phyloP scores from a whole-genome alignment of 2,113 vertebrate genomes.

The Pitta sordida region DNA sequence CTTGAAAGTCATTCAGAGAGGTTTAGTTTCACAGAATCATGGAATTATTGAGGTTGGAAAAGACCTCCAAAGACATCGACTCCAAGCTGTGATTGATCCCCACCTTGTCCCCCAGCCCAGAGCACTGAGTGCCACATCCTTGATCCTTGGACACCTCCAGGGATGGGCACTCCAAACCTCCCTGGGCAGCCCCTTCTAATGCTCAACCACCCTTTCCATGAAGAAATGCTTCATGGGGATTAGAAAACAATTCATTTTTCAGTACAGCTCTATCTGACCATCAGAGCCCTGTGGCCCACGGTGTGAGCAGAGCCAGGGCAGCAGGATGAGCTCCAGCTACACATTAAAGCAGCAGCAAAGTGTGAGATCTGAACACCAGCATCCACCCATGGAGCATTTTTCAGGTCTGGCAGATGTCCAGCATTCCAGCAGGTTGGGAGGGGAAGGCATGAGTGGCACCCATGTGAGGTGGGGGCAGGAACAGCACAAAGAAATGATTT shows the following conservation, averaged over 20 bases:
- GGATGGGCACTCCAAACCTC: background rate
- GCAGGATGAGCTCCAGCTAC: background rate
- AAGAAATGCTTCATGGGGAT: background rate
- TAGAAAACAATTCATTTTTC: background rate
- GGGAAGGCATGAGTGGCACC: background rate
- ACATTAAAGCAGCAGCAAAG: background rate
- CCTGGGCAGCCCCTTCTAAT: background rate
- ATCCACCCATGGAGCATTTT: fast-evolving
- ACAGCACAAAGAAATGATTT: background rate
- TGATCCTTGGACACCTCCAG: background rate
- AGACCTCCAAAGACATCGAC: fast-evolving
- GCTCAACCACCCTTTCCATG: background rate
- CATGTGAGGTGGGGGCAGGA: background rate
- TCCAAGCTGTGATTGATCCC: fast-evolving
- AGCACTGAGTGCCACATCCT: background rate
- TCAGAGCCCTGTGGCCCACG: background rate
- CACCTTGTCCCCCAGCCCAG: background rate
- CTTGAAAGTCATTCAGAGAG: background rate
- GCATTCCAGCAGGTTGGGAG: background rate
- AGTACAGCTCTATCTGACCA: background rate
- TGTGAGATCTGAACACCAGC: background rate
- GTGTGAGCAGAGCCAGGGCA: background rate
- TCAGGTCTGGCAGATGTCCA: background rate
- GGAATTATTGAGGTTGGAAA: too few relatives aligned
- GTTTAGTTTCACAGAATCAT: background rate